Evolutionary conservation across 1,140 invertebrate genomes (phyloP), one percentile per base, ranked within the genome.

Genomic region (Drosophila orena): DNA sequence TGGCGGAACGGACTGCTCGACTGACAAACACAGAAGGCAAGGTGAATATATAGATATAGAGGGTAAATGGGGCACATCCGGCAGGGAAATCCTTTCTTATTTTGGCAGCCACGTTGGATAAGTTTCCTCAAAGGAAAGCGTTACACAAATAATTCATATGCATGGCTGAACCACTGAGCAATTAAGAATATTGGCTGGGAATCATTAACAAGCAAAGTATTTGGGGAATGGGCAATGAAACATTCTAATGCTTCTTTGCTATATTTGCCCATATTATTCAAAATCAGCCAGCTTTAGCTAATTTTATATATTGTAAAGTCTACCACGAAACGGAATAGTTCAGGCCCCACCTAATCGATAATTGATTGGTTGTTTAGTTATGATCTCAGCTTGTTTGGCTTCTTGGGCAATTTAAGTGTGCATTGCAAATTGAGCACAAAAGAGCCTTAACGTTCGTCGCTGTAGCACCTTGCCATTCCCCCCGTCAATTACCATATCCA

Each of bases 401-500:
- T 68, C 62, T 46, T 27, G 6, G 27, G 6, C 43, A 34, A n/a
- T 65, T 40, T 20, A 52, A 43, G 47, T 68, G 65, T 66, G 62
- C 47, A 14, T 46, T 46, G 44, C 61, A 47, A 69, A 69, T 66
- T 54, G 40, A 69, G 65, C 22, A 38, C 38, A 66, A 35, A 46
- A 68, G n/a, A 46, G 44, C n/a, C 30, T 65, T 66, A 65, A 49
- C 44, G 62, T 34, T 40, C 20, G 24, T 30, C 40, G 3, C n/a
- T 22, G n/a, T 35, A 52, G 49, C 30, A 10, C 46, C 46, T 35
- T 14, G 15, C 37, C 14, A 38, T 12, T 14, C 4, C 27, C 65
- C 38, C 47, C 14, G 49, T 5, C 66, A 69, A 69, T 69, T 69
- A 69, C 66, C 62, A 69, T 68, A 69, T 38, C 66, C 62, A 68